These are phyloP conservation scores for Parotia lawesii DNA, from an alignment of 2,113 vertebrate species.

Conservation along the genomic window DNA sequence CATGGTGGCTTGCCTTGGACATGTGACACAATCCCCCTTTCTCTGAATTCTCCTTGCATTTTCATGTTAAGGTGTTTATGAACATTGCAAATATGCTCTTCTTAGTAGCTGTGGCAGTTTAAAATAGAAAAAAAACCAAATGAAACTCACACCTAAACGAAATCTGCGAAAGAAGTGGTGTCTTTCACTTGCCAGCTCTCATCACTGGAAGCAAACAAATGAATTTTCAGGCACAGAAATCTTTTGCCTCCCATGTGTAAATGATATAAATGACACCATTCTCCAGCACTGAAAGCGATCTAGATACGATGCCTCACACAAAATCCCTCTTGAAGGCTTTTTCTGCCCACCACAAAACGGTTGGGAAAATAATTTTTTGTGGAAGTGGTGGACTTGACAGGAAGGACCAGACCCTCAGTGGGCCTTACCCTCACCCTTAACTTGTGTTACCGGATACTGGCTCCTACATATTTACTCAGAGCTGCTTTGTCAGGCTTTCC, in stretches of 20 bases:
- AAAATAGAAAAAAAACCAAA: neutral
- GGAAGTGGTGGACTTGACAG: neutral
- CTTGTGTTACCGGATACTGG: neutral
- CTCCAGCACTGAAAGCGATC: neutral
- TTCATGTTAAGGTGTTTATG: neutral
- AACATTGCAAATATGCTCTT: neutral
- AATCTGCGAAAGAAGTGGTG: neutral
- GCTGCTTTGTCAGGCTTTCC: neutral
- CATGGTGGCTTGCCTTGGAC: neutral
- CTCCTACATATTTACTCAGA: neutral
- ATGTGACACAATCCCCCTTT: neutral
- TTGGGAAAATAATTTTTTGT: neutral
- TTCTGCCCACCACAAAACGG: rapidly evolving
- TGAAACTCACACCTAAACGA: neutral
- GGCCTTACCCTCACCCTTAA: too few relatives aligned
- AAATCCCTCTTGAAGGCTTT: neutral
- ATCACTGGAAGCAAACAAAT: neutral
- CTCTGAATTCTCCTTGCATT: neutral
- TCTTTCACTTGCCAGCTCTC: neutral
- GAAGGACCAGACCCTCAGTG: neutral
- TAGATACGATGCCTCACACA: rapidly evolving
- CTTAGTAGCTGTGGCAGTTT: neutral
- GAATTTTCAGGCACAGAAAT: neutral
- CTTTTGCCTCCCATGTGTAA: neutral
- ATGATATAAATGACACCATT: rapidly evolving